Evolutionary conservation across 2,888 invertebrate species (phyloP).

Genomic region (Plagodis pulveraria): DNA sequence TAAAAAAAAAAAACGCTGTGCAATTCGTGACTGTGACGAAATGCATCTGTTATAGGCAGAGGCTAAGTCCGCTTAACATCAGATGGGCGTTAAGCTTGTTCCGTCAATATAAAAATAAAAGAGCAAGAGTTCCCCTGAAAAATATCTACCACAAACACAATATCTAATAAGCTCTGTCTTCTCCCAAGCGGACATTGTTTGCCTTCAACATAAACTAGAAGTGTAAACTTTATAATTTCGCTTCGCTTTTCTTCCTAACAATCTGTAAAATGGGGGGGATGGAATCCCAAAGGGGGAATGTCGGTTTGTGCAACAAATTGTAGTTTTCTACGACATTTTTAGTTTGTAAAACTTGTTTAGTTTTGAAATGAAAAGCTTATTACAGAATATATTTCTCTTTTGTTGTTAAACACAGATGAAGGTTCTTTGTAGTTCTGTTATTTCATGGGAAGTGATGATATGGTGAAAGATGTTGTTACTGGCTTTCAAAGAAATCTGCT

Average conservation of each 20-base stretch:
- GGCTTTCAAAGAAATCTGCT: too few species aligned
- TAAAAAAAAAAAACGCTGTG: too few species aligned
- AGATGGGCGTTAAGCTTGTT: too few species aligned
- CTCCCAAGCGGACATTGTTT: constrained; percentile 12
- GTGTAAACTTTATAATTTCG: constrained; percentile 23
- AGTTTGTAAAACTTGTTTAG: constrained; percentile 16
- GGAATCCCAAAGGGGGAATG: constrained; percentile 3
- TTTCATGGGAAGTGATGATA: too few species aligned
- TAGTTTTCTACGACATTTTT: constrained; percentile 16
- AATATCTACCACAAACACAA: neutral
- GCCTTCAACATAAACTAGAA: constrained; percentile 11
- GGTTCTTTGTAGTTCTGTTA: too few species aligned
- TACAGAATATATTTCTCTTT: neutral
- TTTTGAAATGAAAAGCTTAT: constrained; percentile 7
- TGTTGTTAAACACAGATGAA: neutral
- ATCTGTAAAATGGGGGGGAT: constrained; percentile 19
- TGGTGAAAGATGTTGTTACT: too few species aligned
- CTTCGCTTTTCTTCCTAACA: constrained; percentile 14
- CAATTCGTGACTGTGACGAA: too few species aligned
- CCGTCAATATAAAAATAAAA: too few species aligned
- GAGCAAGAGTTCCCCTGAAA: neutral
- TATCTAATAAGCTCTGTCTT: neutral
- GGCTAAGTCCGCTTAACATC: too few species aligned
- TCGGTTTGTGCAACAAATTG: constrained; percentile 18
- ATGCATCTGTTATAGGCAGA: too few species aligned